Base-by-base conservation (phyloP, 2,797 vertebrate genomes). In the Petrocephalus schoutedeni region DNA sequence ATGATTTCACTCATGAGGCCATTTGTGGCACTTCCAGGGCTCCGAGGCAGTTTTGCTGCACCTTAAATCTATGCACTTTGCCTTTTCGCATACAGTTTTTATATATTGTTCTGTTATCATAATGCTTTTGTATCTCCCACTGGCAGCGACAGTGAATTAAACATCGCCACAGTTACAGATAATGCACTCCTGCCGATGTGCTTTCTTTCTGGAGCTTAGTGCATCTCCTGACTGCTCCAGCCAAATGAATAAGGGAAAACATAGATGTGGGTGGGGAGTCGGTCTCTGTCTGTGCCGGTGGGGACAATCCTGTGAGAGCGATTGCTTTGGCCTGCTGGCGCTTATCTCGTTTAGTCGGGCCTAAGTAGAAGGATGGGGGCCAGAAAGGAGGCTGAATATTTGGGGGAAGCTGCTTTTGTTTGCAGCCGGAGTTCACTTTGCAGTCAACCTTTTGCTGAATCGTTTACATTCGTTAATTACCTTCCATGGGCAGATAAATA, bases 361-460 rank as follows among this genome's bases (percentile, higher is more conserved):
- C 71, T 77, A n/a, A 45, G 71, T 45, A n/a, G 36, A 77, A 77
- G 71, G 36, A 77, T 36, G 16, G 32, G 5, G 36, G 9, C 71
- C 71, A 77, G 36, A 77, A n/a, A 6, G 67, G 36, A 77, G 71
- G 32, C 36, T 36, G 28, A 19, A 77, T 45, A 77, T 45, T 36
- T 77, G 71, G 71, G 10, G 36, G 36, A 77, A 77, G 19, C 71
- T 36, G 36, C 71, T n/a, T 77, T 45, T 45, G 36, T 77, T 77
- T 45, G 36, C 71, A 45, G 71, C 71, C 41, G 71, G 36, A 77
- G 71, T 77, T 77, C 71, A 77, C 71, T 77, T 77, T 45, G 80
- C 80, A 83, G 23, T 58, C 53, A 85, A 32, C 21, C 28, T 85
- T 85, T 53, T 57, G 21, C 53, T 53, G 21, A 53, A 53, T 84